Conservation (phyloP, 1,140 invertebrate species). For the Lepidostoma basale region DNA sequence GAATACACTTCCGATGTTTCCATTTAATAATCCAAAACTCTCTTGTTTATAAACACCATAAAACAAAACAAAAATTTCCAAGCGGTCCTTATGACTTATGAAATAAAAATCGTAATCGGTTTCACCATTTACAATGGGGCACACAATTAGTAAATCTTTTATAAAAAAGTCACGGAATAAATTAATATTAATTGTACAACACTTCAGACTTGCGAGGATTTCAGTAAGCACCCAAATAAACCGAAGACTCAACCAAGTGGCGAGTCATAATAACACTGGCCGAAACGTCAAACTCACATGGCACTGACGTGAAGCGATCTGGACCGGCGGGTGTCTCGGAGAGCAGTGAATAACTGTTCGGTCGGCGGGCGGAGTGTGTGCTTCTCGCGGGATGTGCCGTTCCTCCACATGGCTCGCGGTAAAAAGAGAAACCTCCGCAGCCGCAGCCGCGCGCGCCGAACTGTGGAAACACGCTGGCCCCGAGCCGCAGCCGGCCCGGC, state of each 20-base stretch:
- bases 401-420: constrained; percentile 30
- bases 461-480: constrained; percentile 14
- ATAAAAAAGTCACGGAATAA: no score
- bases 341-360: constrained; percentile 22
- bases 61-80: no score
- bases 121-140: no score
- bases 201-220: no score
- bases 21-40: no score
- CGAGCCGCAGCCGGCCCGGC: no score
- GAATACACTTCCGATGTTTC: no score
- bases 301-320: constrained; percentile 22
- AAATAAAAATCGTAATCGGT: no score
- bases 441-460: constrained; percentile 21
- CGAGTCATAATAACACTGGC: neutral
- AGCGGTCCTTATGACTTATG: no score
- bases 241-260: neutral
- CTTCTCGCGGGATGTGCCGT: constrained; percentile 23
- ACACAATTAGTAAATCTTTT: no score
- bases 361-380: neutral
- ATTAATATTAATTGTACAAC: no score
- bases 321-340: constrained; percentile 17
- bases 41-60: no score
- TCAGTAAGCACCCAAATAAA: neutral
- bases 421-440: constrained; percentile 23
- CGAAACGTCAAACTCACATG: constrained; percentile 33